Evolutionary conservation across 2,797 vertebrate species (phyloP).

Genomic region (Distichodus sexfasciatus): DNA sequence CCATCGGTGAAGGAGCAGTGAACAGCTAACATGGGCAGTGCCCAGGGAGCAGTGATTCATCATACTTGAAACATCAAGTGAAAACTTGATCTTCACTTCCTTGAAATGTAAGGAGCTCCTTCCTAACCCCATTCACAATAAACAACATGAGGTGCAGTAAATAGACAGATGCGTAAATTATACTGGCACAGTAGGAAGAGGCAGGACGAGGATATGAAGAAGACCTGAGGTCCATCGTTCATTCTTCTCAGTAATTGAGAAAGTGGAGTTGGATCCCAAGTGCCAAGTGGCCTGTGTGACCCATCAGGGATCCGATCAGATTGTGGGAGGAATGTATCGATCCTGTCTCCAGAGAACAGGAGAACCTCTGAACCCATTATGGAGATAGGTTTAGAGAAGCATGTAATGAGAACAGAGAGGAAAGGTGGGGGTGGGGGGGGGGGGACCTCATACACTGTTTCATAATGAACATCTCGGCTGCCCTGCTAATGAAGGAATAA

Average conservation of each 20-base stretch:
- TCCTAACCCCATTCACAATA: too few species aligned
- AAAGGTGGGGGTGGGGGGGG: conserved; percentile 1
- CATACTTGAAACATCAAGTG: too few species aligned
- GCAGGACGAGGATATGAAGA: conserved; percentile 6
- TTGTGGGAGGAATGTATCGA: conserved; percentile 1
- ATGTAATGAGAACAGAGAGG: neutral
- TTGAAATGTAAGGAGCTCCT: too few species aligned
- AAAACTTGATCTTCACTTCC: too few species aligned
- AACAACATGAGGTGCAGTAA: too few species aligned
- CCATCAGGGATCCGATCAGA: conserved; percentile 11
- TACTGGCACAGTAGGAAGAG: neutral
- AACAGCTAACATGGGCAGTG: too few species aligned
- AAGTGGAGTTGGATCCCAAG: conserved; percentile 9
- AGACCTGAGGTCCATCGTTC: neutral
- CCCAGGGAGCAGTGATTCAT: too few species aligned
- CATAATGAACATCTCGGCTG: neutral
- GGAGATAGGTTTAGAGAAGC: neutral
- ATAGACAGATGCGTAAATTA: neutral
- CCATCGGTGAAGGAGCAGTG: too few species aligned
- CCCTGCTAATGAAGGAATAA: conserved; percentile 31
- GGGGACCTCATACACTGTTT: conserved; percentile 20
- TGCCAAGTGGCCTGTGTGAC: neutral
- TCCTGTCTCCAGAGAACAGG: neutral
- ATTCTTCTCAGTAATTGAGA: conserved; percentile 9
- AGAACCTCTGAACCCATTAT: conserved; percentile 25